phyloP scores from a whole-genome alignment of 64 coral and sea anemone genomes.

The Dendrophyllia cribrosa region DNA sequence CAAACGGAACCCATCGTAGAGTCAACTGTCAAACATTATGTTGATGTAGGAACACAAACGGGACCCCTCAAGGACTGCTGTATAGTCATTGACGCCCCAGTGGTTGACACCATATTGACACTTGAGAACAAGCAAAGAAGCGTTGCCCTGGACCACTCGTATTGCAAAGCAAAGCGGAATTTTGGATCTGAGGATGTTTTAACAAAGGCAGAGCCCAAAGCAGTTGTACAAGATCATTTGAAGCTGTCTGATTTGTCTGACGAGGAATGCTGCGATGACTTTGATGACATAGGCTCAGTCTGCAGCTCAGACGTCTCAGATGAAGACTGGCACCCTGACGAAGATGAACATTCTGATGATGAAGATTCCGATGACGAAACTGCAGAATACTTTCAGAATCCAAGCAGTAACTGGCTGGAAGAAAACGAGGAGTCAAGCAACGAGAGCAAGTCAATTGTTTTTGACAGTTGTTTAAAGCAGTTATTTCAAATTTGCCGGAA shows the following conservation, averaged over 20 bases:
- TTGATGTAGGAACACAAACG: no score
- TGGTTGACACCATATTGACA: not conserved
- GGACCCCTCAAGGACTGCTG: no score
- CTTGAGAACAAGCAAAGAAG: not conserved
- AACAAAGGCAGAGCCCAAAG: no score
- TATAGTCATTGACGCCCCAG: not conserved
- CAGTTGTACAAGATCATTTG: no score
- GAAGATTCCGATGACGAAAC: not conserved
- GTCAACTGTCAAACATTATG: no score
- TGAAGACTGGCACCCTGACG: not conserved
- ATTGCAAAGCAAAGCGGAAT: no score
- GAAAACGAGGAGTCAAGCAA: not conserved
- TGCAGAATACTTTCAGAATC: no score
- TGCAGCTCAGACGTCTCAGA: not conserved
- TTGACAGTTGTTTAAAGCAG: constrained; percentile 24
- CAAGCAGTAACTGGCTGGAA: not conserved
- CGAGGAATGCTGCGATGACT: not conserved
- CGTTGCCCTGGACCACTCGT: no score
- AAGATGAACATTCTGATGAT: constrained; percentile 8
- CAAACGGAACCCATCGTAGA: not conserved
- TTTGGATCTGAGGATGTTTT: no score
- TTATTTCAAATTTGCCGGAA: not conserved
- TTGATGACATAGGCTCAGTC: constrained; percentile 4
- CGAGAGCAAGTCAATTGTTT: constrained; percentile 11
- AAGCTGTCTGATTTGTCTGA: not conserved